These are phyloP conservation scores for Tenthredo scrophulariae DNA, from an alignment of 2,888 invertebrate species.

Conservation along the genomic window DNA sequence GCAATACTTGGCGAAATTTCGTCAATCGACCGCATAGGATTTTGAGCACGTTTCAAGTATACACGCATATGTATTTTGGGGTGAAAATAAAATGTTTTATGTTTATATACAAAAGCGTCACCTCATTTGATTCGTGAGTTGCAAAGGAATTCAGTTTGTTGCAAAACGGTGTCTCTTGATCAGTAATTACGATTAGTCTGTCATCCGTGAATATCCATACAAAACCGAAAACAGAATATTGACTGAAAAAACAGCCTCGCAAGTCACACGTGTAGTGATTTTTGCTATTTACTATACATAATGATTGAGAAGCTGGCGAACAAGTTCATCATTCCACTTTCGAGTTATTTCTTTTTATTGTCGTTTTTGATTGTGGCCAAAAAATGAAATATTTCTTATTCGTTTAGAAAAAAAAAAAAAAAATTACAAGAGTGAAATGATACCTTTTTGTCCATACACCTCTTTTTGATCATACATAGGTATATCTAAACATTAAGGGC, in stretches of 20 bases:
- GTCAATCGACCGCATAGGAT: neutral
- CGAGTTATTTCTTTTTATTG: neutral
- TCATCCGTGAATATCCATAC: neutral
- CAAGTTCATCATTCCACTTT: neutral
- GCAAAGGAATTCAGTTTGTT: neutral
- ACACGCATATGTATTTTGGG: constrained; percentile 4
- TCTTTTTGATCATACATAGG: neutral
- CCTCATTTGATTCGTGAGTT: neutral
- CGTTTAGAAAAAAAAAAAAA: too few relatives aligned
- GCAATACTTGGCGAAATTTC: neutral
- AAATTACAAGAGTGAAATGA: neutral
- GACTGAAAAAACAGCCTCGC: neutral
- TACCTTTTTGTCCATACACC: neutral
- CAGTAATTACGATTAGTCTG: neutral
- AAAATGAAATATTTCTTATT: neutral
- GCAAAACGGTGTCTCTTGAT: neutral
- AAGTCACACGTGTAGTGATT: neutral
- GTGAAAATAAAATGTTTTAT: constrained; percentile 14
- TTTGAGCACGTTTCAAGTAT: constrained; percentile 5
- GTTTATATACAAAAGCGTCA: neutral
- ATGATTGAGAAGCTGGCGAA: neutral
- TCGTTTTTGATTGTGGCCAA: neutral
- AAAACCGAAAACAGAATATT: neutral
- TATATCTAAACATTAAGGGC: neutral
- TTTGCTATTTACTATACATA: neutral